A percentile compares a stretch with the other conserved stretches of the same genome.
These are phyloP conservation scores for Watsonalla binaria DNA, from an alignment of 2,888 invertebrate species.

Conservation along the genomic window DNA sequence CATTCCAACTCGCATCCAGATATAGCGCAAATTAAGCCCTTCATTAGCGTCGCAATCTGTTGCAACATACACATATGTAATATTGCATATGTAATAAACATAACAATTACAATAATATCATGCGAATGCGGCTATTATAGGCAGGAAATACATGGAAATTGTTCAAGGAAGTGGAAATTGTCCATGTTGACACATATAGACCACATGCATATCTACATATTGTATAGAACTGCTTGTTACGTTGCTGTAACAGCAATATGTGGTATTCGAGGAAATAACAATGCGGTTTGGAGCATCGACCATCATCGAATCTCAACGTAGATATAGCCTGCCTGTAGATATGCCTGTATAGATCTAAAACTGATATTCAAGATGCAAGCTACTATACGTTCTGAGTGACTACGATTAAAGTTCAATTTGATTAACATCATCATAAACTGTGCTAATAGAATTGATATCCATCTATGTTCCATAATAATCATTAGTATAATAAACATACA, in stretches of 20 bases:
- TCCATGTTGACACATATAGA: too few relatives aligned
- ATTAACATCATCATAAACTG: too few relatives aligned
- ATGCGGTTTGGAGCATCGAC: background rate
- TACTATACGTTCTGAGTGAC: background rate
- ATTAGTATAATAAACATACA: conserved; percentile 4
- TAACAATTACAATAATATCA: background rate
- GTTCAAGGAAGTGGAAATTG: too few relatives aligned
- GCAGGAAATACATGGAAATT: too few relatives aligned
- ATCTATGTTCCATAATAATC: background rate
- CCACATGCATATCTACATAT: background rate
- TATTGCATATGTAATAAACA: background rate
- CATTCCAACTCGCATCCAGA: conserved; percentile 23
- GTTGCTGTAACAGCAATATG: conserved; percentile 1
- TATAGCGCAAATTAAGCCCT: conserved; percentile 37
- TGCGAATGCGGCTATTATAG: background rate
- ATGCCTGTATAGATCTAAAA: too few relatives aligned
- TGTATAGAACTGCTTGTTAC: background rate
- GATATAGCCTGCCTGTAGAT: too few relatives aligned
- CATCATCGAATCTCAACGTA: background rate
- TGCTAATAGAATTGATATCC: too few relatives aligned
- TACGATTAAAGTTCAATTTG: background rate
- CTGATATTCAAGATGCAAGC: background rate
- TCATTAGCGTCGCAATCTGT: conserved; percentile 28
- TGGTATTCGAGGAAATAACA: background rate
- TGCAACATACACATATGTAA: conserved; percentile 5